Percentiles rank a stretch among this genome's conserved stretches.
phyloP scores from a whole-genome alignment of 2,113 vertebrate genomes.

The Eupsittula cactorum region DNA sequence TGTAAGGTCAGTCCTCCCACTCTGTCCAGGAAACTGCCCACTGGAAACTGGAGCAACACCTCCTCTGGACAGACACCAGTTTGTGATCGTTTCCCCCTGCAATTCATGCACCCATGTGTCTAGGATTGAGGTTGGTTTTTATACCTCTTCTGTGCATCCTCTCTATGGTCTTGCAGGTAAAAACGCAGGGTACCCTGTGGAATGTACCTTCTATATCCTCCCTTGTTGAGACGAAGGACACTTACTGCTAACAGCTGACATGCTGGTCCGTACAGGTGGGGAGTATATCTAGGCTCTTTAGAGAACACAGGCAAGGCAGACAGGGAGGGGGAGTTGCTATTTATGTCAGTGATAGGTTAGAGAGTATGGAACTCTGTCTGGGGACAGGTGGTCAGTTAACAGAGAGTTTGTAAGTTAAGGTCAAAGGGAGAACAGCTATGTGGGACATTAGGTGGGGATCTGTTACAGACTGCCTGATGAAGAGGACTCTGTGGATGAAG shows the following conservation, averaged over 20 bases:
- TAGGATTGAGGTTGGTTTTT: neutral
- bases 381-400: neutral
- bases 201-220: neutral
- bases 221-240: neutral
- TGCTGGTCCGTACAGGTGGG: neutral
- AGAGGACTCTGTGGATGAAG: too few relatives aligned
- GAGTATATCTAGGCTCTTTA: neutral
- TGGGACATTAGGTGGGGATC: too few relatives aligned
- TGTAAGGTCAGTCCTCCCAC: neutral
- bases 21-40: neutral
- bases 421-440: too few relatives aligned
- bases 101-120: neutral
- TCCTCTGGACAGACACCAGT: neutral
- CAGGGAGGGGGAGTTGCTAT: neutral
- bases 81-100: neutral
- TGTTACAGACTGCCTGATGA: too few relatives aligned
- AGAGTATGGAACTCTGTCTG: neutral
- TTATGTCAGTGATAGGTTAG: neutral
- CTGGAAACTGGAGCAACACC: neutral
- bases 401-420: too few relatives aligned
- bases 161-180: neutral
- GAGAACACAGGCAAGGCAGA: neutral
- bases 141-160: neutral
- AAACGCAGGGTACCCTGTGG: neutral
- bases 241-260: neutral